Conservation (phyloP, 1,140 invertebrate species). For the Aphelenchoides avenae region DNA sequence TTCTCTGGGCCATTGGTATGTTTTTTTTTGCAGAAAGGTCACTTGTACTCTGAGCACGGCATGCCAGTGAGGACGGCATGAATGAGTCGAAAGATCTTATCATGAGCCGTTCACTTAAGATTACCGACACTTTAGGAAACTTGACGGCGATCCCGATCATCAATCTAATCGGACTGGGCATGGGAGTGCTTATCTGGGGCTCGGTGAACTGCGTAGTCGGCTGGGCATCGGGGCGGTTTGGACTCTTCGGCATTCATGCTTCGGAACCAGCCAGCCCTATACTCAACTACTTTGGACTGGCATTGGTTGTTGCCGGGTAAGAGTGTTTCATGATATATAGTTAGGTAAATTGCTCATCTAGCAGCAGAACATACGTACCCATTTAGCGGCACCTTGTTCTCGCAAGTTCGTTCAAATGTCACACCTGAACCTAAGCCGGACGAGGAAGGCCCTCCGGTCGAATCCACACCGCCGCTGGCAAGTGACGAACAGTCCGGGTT, state of each 20-base stretch:
- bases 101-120: slow-evolving; percentile 17
- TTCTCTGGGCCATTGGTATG: slow-evolving; percentile 38
- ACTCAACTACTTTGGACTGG: slow-evolving; percentile 61
- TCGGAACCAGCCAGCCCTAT: slow-evolving; percentile 43
- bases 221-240: slow-evolving; percentile 63
- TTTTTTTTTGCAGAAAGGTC: too few species aligned
- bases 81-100: too few species aligned
- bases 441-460: too few species aligned
- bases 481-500: too few species aligned
- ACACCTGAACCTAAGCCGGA: too few species aligned
- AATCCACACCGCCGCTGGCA: too few species aligned
- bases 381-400: slow-evolving; percentile 43
- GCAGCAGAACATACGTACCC: slow-evolving; percentile 1
- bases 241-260: slow-evolving; percentile 58
- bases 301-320: slow-evolving; percentile 59
- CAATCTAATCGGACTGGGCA: slow-evolving; percentile 46
- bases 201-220: slow-evolving; percentile 44
- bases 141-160: slow-evolving; percentile 48
- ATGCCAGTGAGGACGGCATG: too few species aligned
- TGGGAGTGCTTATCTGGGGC: slow-evolving; percentile 55
- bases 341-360: background rate
- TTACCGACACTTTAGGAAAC: slow-evolving; percentile 27
- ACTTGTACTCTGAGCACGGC: too few species aligned
- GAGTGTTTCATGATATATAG: slow-evolving; percentile 22
- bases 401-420: slow-evolving; percentile 19